Conservation (phyloP, 2,797 vertebrate genomes). For the Anniella stebbinsi region DNA sequence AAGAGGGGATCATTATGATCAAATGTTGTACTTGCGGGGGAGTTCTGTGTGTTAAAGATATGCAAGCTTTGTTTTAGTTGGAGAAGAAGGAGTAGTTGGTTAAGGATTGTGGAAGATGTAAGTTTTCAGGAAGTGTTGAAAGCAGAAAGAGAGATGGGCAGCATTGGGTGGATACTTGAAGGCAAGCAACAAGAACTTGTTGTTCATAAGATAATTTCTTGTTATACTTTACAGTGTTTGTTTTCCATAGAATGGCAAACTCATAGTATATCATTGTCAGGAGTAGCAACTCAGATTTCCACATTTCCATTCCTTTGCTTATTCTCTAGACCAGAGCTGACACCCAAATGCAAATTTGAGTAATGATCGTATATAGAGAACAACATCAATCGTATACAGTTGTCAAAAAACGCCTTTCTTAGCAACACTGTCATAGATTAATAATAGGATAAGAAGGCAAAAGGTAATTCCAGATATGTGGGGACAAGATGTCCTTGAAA, state of each 20-base stretch:
- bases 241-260: not conserved
- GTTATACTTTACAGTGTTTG: not conserved
- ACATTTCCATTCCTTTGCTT: not conserved
- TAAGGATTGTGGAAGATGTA: not conserved
- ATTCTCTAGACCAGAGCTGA: not conserved
- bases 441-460: not conserved
- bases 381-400: too few relatives aligned
- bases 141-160: not conserved
- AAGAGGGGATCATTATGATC: not conserved
- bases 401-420: not conserved
- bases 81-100: not conserved
- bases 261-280: not conserved
- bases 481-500: not conserved
- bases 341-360: not conserved
- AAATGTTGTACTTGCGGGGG: not conserved
- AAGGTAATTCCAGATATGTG: not conserved
- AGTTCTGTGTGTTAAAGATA: not conserved
- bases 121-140: not conserved
- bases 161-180: not conserved
- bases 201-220: not conserved
- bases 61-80: not conserved
- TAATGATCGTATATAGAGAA: not conserved
- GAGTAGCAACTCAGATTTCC: not conserved
- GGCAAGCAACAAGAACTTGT: not conserved
- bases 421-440: not conserved